Percentiles rank a stretch among this genome's conserved stretches.
Evolutionary conservation across 2,888 invertebrate genomes (phyloP).

Genomic region (Cerceris ruficornis): DNA sequence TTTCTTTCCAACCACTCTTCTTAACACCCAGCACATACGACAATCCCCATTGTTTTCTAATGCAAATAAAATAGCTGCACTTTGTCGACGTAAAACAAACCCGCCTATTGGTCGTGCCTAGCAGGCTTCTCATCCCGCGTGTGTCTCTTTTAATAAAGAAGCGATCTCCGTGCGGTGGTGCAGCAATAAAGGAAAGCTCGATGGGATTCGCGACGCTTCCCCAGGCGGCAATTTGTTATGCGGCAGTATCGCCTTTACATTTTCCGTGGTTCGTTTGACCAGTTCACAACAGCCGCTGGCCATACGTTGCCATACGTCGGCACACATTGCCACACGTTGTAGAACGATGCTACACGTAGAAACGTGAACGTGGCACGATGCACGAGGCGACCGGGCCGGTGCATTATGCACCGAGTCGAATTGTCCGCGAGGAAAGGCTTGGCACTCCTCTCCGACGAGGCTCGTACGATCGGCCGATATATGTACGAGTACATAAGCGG

Average conservation of each 20-base stretch:
- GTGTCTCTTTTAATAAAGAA: constrained; percentile 24
- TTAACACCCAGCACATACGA: no score
- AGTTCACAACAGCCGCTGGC: constrained; percentile 49
- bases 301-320: constrained; percentile 26
- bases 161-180: constrained; percentile 17
- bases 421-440: constrained; percentile 53
- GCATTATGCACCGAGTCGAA: constrained; percentile 56
- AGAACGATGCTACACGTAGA: neutral
- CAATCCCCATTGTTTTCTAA: neutral
- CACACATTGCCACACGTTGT: neutral
- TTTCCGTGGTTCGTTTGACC: constrained; percentile 60
- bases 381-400: constrained; percentile 7
- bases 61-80: neutral
- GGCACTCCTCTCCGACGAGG: constrained; percentile 55
- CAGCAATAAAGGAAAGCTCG: constrained; percentile 39
- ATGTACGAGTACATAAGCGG: constrained; percentile 25
- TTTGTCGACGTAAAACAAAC: no score
- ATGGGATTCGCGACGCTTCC: constrained; percentile 34
- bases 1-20: no score
- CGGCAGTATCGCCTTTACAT: constrained; percentile 45
- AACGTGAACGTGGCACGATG: neutral
- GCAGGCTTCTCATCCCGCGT: no score
- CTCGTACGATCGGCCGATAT: constrained; percentile 27
- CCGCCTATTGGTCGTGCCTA: no score
- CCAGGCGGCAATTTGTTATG: constrained; percentile 45